Evolutionary conservation across 2,797 vertebrate species (phyloP), one percentile per base, ranked within the genome.

Genomic region (Bradypus variegatus): DNA sequence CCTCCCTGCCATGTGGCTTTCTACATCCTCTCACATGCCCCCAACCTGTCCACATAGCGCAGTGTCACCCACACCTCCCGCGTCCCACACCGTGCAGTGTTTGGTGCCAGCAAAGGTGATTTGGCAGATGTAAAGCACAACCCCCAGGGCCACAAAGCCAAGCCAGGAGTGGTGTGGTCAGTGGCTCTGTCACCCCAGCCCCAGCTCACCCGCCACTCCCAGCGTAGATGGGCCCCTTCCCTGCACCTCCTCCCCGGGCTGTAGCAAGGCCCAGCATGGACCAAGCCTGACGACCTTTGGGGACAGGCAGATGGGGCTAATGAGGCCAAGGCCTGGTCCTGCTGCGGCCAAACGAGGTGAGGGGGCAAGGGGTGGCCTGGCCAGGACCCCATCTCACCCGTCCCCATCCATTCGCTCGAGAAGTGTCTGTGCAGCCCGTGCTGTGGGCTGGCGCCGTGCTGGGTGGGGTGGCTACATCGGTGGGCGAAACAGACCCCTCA

Each of bases 71-170:
- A 19, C 38, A 4, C 2, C 1, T 15, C 21, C 84, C 27, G 13
- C 11, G 25, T 12, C 53, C 48, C 53, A 25, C 5, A 1, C 62
- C 62, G 58, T 8, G 60, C 33, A 13, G 50, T 25, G 8, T 55
- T 23, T 69, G 31, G 14, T 50, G 27, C 41, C 76, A 31, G 38
- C 36, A 88, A 78, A 91, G 93, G 87, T 84, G 91, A 95, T 96
- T 95, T 97, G 94, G 95, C 94, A 94, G 94, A 95, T 95, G 94
- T 94, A 96, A 97, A 95, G 96, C 93, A 88, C 48, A 70, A 93
- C 96, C 94, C 96, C 92, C 94, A 95, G 96, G 80, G 96, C 94
- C 95, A 85, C 89, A 93, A 95, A 97, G 94, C 92, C 91, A 69
- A 45, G 92, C 95, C 95, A 97, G 94, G 95, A 96, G 95, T 95